Conservation (phyloP, 2,113 vertebrate species). For the Dryoscopus gambensis region DNA sequence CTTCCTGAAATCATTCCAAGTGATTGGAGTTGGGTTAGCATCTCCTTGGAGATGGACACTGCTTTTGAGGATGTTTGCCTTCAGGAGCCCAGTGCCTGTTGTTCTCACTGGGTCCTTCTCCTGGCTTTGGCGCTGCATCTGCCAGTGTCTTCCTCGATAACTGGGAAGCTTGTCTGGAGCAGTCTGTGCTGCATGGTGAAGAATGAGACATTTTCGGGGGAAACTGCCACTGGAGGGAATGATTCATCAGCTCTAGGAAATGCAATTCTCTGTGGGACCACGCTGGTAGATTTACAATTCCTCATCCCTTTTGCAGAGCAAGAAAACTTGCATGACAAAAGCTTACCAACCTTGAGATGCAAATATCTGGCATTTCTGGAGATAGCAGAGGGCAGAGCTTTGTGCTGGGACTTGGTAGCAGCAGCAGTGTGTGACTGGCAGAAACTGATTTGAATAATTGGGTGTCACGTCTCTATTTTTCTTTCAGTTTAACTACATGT, state of each 20-base stretch:
- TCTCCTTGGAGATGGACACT: background rate
- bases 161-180: background rate
- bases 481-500: slow-evolving; percentile 61
- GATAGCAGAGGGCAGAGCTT: background rate
- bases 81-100: background rate
- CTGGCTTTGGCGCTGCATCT: background rate
- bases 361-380: slow-evolving; percentile 12
- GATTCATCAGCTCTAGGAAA: background rate
- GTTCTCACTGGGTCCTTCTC: background rate
- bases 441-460: slow-evolving; percentile 57
- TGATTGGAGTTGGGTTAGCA: background rate
- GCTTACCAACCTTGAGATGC: background rate
- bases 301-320: background rate
- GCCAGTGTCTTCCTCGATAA: background rate
- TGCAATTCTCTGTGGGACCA: background rate
- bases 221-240: background rate
- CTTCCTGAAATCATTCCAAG: background rate
- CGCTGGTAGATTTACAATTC: background rate
- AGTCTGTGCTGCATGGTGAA: background rate
- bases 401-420: background rate
- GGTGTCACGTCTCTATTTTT: slow-evolving; percentile 60
- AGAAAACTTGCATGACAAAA: background rate
- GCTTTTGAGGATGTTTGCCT: background rate
- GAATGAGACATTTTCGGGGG: background rate
- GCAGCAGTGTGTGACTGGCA: background rate